These are phyloP conservation scores for Trachymyrmex cornetzi DNA, from an alignment of 1,140 invertebrate species.

Conservation along the genomic window DNA sequence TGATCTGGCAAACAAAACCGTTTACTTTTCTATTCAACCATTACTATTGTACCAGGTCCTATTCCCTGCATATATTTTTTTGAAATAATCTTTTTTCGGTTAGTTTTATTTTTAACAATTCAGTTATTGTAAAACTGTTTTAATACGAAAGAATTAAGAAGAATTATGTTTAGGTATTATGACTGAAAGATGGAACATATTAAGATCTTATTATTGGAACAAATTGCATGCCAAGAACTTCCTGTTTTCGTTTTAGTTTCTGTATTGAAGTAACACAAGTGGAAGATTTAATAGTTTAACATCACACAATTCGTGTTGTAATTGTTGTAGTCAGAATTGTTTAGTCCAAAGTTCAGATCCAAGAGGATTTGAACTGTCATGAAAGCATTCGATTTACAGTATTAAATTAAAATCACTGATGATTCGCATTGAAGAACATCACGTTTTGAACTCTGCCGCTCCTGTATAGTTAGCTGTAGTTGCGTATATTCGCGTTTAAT, in stretches of 20 bases:
- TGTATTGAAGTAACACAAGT: slow-evolving; percentile 36
- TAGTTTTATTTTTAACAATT: not conserved
- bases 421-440: not conserved
- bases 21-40: not conserved
- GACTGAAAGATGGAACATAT: slow-evolving; percentile 11
- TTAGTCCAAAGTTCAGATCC: slow-evolving; percentile 6
- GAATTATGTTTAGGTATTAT: slow-evolving; percentile 12
- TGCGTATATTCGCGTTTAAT: slow-evolving; percentile 11
- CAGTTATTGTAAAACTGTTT: not conserved
- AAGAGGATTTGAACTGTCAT: not conserved
- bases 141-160: not conserved
- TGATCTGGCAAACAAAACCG: not conserved
- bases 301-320: slow-evolving; percentile 19
- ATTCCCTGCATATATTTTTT: not conserved
- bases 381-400: slow-evolving; percentile 8
- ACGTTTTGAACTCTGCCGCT: not conserved
- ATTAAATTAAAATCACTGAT: slow-evolving; percentile 36
- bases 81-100: not conserved
- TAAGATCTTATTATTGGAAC: slow-evolving; percentile 28
- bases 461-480: not conserved
- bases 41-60: not conserved
- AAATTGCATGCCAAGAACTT: not conserved
- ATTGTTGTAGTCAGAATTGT: slow-evolving; percentile 33
- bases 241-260: not conserved
- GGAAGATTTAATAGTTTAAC: slow-evolving; percentile 14